Evolutionary conservation across 2,797 vertebrate species (phyloP).

Genomic region (Acanthurus tractus): DNA sequence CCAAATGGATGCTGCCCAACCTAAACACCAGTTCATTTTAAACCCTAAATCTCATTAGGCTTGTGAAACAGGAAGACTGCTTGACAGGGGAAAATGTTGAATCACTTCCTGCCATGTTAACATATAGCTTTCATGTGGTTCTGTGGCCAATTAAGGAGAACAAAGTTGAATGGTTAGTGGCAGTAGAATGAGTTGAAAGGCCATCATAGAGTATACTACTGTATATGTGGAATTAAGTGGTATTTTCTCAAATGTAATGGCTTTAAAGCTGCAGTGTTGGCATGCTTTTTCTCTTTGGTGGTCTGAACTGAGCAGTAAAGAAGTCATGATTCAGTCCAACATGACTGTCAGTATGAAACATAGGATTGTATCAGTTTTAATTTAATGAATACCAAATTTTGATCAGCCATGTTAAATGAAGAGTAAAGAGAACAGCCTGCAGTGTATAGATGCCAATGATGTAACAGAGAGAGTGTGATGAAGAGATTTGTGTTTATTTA

Average conservation of each 20-base stretch:
- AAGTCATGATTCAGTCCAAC: neutral
- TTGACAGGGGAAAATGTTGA: conserved; percentile 78
- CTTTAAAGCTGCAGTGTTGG: conserved; percentile 18
- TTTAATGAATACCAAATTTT: conserved; percentile 12
- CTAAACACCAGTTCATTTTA: conserved; percentile 81
- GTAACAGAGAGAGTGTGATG: neutral
- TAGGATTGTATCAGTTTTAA: neutral
- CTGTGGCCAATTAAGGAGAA: conserved; percentile 73
- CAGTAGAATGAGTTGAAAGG: conserved; percentile 42
- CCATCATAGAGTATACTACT: conserved; percentile 38
- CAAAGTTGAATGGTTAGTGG: conserved; percentile 66
- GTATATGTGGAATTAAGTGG: conserved; percentile 31
- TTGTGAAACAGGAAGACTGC: conserved; percentile 69
- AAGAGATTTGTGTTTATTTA: neutral
- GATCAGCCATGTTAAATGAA: neutral
- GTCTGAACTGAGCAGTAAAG: neutral
- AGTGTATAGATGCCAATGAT: conserved; percentile 15
- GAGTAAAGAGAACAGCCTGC: neutral
- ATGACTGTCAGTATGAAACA: conserved; percentile 2
- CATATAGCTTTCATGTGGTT: conserved; percentile 77
- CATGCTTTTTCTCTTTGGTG: conserved; percentile 1
- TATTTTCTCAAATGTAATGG: conserved; percentile 34
- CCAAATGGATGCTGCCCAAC: conserved; percentile 78
- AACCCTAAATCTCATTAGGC: conserved; percentile 80
- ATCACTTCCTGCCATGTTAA: conserved; percentile 77